Conservation (phyloP, 2,888 invertebrate genomes). For the Mythimna impura region DNA sequence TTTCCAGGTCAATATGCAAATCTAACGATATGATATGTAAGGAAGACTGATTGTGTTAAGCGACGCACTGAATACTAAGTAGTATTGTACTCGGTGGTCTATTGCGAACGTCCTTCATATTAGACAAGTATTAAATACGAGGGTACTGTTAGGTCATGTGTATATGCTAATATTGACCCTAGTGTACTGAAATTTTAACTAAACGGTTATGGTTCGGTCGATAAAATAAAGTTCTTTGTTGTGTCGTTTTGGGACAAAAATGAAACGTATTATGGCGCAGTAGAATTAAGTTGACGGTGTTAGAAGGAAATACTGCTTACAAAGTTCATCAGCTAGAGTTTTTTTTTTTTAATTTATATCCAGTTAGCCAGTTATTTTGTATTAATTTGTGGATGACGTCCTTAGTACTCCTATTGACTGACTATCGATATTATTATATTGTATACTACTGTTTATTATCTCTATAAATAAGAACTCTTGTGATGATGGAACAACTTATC, state of each 20-base stretch:
- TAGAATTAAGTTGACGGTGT: not conserved
- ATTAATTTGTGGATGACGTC: too few relatives aligned
- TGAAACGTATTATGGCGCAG: not conserved
- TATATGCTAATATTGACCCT: conserved; percentile 45
- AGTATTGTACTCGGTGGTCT: conserved; percentile 31
- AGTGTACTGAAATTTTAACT: conserved; percentile 23
- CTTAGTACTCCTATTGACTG: too few relatives aligned
- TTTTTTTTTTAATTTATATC: too few relatives aligned
- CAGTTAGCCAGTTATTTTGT: too few relatives aligned
- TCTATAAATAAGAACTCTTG: not conserved
- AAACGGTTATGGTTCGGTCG: conserved; percentile 6
- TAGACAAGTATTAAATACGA: conserved; percentile 47
- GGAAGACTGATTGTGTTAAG: conserved; percentile 40
- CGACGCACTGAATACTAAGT: conserved; percentile 50
- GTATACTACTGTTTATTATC: too few relatives aligned
- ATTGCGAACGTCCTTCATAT: conserved; percentile 40
- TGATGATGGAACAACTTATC: not conserved
- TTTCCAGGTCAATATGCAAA: conserved; percentile 55
- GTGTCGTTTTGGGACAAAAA: not conserved
- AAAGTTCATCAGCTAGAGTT: too few relatives aligned
- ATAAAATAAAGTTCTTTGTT: conserved; percentile 11
- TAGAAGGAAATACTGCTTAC: not conserved
- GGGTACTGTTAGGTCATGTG: conserved; percentile 25
- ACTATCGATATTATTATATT: too few relatives aligned
- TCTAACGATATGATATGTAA: conserved; percentile 47